A percentile compares a stretch with the other conserved stretches of the same genome.
Conservation (phyloP, 1,140 invertebrate species). For the Trissolcus basalis region DNA sequence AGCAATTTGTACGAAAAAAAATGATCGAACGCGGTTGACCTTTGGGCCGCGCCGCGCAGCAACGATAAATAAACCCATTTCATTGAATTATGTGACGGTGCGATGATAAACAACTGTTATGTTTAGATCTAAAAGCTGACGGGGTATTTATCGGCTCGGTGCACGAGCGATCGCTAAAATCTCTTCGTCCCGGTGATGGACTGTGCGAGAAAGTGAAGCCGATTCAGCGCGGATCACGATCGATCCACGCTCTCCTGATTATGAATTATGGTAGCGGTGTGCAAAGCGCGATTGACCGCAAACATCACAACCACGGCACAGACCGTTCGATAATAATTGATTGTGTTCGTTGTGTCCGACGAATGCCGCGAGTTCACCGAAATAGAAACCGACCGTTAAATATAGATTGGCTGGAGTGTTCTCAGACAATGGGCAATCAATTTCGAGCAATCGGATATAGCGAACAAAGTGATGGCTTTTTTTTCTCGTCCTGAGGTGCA, state of each 20-base stretch:
- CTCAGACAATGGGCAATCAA: constrained; percentile 14
- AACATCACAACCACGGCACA: constrained; percentile 4
- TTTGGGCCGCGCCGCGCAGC: background rate
- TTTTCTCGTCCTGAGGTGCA: background rate
- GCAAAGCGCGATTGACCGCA: constrained; percentile 29
- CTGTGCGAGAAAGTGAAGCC: constrained; percentile 41
- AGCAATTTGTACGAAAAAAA: no score
- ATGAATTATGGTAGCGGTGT: constrained; percentile 46
- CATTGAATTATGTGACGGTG: constrained; percentile 46
- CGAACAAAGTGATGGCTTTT: background rate
- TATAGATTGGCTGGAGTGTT: constrained; percentile 27
- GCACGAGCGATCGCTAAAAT: constrained; percentile 30
- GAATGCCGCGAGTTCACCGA: constrained; percentile 13
- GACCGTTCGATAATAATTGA: constrained; percentile 29
- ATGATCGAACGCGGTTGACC: no score
- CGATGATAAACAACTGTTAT: constrained; percentile 37
- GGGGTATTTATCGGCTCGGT: constrained; percentile 34
- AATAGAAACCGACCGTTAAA: constrained; percentile 27
- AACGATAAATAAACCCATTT: constrained; percentile 32
- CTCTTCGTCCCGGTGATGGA: constrained; percentile 28
- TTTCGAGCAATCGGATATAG: constrained; percentile 25
- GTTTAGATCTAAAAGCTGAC: constrained; percentile 32
- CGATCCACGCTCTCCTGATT: constrained; percentile 44
- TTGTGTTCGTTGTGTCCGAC: constrained; percentile 1
- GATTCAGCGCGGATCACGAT: constrained; percentile 28